phyloP scores from a whole-genome alignment of 1,140 invertebrate genomes.

The Campodea augens region DNA sequence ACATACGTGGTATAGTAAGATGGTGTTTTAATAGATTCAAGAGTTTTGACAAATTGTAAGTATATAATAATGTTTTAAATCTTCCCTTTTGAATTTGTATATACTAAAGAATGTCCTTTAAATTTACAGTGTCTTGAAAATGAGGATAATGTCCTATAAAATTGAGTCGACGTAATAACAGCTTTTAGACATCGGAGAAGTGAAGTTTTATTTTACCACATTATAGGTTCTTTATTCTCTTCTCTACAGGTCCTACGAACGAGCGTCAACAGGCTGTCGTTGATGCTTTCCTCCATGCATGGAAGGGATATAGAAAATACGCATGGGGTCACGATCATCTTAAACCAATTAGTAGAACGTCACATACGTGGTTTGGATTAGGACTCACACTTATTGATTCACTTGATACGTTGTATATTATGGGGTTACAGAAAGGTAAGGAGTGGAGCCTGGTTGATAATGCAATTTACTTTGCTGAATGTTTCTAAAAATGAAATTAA shows the following conservation, averaged over 20 bases:
- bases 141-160: too few species aligned
- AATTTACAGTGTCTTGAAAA: too few species aligned
- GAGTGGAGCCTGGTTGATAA: slow-evolving; percentile 27
- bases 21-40: too few species aligned
- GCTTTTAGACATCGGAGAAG: too few species aligned
- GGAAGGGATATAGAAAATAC: slow-evolving; percentile 34
- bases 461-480: not conserved
- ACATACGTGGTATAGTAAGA: too few species aligned
- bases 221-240: not conserved
- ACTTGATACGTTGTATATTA: slow-evolving; percentile 79
- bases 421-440: slow-evolving; percentile 56
- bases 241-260: slow-evolving; percentile 22
- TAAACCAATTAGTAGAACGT: slow-evolving; percentile 29
- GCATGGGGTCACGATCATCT: slow-evolving; percentile 48
- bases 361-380: slow-evolving; percentile 22
- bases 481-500: not conserved
- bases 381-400: slow-evolving; percentile 80
- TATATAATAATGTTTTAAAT: too few species aligned
- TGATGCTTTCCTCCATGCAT: slow-evolving; percentile 32
- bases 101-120: too few species aligned
- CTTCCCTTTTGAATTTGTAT: too few species aligned
- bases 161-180: too few species aligned
- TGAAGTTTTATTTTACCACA: too few species aligned
- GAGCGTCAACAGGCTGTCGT: slow-evolving; percentile 27
- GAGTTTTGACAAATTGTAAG: too few species aligned